Evolutionary conservation across 2,888 invertebrate species (phyloP).

Genomic region (Mesoligia furuncula): DNA sequence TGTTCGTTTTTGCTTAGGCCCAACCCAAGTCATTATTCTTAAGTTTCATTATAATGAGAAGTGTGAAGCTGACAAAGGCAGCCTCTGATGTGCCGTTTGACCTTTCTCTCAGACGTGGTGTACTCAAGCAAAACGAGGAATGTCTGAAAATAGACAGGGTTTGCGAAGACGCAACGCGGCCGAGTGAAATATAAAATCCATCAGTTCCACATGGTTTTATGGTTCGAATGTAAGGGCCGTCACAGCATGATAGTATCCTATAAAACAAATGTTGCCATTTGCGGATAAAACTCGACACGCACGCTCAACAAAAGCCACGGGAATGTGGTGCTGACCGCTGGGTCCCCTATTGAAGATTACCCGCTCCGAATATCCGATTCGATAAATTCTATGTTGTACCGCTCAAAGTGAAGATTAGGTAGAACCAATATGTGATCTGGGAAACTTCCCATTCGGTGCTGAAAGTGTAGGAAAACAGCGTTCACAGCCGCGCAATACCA

Average conservation of each 20-base stretch:
- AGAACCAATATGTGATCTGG: constrained; percentile 62
- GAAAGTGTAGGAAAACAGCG: constrained; percentile 53
- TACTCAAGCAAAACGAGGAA: constrained; percentile 41
- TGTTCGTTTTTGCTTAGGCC: constrained; percentile 5
- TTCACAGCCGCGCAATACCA: constrained; percentile 46
- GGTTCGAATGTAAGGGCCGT: constrained; percentile 56
- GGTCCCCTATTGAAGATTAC: constrained; percentile 57
- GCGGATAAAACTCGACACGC: constrained; percentile 62
- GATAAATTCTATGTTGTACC: constrained; percentile 62
- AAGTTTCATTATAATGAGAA: constrained; percentile 38
- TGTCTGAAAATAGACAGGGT: constrained; percentile 46
- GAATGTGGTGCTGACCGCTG: constrained; percentile 62
- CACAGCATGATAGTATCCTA: constrained; percentile 57
- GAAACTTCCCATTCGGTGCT: constrained; percentile 46
- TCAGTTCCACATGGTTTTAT: constrained; percentile 58
- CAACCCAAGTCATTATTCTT: constrained; percentile 33
- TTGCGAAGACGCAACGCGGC: constrained; percentile 24
- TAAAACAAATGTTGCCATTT: constrained; percentile 65
- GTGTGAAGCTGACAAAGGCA: constrained; percentile 40
- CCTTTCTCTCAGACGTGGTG: constrained; percentile 37
- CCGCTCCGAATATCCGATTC: constrained; percentile 58
- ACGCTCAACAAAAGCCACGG: constrained; percentile 63
- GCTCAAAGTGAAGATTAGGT: constrained; percentile 63
- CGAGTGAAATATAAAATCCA: constrained; percentile 59
- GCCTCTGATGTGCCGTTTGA: constrained; percentile 27